Percentiles rank a stretch among this genome's conserved stretches.
Evolutionary conservation across 2,113 vertebrate genomes (phyloP).

Genomic region (Octodon degus): DNA sequence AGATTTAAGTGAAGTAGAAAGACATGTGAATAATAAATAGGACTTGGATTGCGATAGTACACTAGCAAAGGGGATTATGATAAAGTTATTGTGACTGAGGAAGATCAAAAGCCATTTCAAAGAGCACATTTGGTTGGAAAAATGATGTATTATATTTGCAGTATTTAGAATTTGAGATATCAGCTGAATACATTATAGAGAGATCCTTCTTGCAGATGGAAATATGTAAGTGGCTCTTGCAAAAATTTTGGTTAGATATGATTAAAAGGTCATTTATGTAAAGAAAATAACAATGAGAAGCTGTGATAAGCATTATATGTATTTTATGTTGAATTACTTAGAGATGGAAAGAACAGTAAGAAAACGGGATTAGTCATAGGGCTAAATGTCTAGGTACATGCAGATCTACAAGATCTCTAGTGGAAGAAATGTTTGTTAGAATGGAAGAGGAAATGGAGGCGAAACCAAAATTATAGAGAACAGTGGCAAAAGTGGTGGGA

Average conservation of each 20-base stretch:
- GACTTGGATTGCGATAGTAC: background rate
- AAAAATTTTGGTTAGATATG: background rate
- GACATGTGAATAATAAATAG: background rate
- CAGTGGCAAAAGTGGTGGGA: background rate
- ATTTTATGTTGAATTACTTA: background rate
- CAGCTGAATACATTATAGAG: background rate
- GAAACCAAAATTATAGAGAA: background rate
- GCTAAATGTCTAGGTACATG: background rate
- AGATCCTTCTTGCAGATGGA: background rate
- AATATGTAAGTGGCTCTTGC: slow-evolving; percentile 44
- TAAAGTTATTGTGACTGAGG: background rate
- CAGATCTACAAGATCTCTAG: background rate
- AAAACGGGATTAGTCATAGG: background rate
- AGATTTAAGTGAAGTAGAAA: background rate
- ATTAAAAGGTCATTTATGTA: background rate
- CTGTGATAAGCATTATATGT: background rate
- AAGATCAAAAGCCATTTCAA: background rate
- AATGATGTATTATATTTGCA: background rate
- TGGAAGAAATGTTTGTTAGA: background rate
- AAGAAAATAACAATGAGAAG: slow-evolving; percentile 5
- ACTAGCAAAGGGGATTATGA: background rate
- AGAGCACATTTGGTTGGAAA: background rate
- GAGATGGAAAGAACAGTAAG: background rate
- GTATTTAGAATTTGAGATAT: background rate
- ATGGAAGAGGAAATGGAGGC: background rate